Base-by-base conservation (phyloP, 1,140 invertebrate species). In the Drosophila athabasca region DNA sequence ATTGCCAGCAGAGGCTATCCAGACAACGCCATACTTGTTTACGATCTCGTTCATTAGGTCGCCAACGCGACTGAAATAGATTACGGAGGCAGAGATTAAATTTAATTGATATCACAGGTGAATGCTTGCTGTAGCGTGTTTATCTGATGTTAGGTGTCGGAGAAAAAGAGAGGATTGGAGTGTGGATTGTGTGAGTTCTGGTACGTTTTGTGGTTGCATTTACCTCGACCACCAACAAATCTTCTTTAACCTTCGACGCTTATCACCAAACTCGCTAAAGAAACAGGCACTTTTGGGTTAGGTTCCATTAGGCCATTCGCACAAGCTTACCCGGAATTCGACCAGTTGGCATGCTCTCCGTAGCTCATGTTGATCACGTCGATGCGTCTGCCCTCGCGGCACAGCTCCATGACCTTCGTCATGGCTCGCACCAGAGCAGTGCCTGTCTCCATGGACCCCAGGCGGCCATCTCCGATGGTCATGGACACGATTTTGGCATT, bases 311-410 rank as follows among this genome's bases (percentile, higher is more conserved):
- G 29, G 8, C 58, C 90, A 17, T 31, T 45, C 15, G 2, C 6
- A 9, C 19, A 26, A 44, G 24, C 93, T 93, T 93, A 97, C 96
- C 98, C 97, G n/a, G 95, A 92, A 92, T 97, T 96, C 2, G 95
- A 94, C 96, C 97, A 98, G 92, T 98, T 95, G 13, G 96, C 94
- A 80, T 97, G 96, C 93, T 99, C 99, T 19, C 98, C 98, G 90
- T 99, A 99, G 89, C 98, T 99, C 96, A 99, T 99, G 92, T 99
- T 99, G 57, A 99, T 97, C 0, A 99, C 95, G 91, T 99, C 96
- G 70, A 97, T 93, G 69, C 94, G 93, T 52, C 90, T 93, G 53
- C 93, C 92, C n/a, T 92, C 92, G 49, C 93, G 88, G 60, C 92
- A 92, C n/a, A 95, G 92, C 83, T 96, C 94, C 95, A 97, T 97